Percentiles rank a stretch among this genome's conserved stretches.
These are phyloP conservation scores for Sylvia atricapilla DNA, from an alignment of 2,113 vertebrate species.

Conservation along the genomic window DNA sequence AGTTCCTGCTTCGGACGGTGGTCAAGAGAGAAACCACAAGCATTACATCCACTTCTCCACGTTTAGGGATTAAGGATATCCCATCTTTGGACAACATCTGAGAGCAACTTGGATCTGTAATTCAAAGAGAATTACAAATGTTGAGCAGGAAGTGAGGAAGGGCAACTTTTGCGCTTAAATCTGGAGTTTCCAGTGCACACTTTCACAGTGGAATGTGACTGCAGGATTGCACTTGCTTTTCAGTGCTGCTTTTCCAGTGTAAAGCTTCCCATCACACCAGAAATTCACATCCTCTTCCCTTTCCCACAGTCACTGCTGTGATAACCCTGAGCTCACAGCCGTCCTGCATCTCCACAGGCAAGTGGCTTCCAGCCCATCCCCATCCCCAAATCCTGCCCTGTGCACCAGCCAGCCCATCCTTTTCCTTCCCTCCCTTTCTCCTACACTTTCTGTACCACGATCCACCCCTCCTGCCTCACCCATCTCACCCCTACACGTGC, in stretches of 20 bases:
- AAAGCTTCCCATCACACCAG: neutral
- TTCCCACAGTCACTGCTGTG: neutral
- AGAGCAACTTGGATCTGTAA: neutral
- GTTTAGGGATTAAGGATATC: neutral
- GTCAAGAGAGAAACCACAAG: neutral
- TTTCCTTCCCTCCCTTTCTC: neutral
- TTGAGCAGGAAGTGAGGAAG: neutral
- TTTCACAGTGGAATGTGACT: neutral
- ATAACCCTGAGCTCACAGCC: neutral
- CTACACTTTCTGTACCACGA: rapidly evolving
- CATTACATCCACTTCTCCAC: neutral
- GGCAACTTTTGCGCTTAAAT: neutral
- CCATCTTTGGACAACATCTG: neutral
- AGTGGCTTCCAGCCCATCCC: neutral
- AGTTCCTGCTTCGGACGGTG: neutral
- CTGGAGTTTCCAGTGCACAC: neutral
- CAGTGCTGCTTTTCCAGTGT: neutral
- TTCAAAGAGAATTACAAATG: neutral
- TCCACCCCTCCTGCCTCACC: neutral
- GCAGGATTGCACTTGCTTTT: neutral
- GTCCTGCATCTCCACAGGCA: neutral
- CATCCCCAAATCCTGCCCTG: neutral
- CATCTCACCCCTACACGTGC: rapidly evolving
- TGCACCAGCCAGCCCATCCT: neutral
- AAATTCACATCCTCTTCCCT: neutral